A percentile compares a stretch with the other conserved stretches of the same genome.
Evolutionary conservation across 2,113 vertebrate genomes (phyloP).

Genomic region (Smithornis capensis): DNA sequence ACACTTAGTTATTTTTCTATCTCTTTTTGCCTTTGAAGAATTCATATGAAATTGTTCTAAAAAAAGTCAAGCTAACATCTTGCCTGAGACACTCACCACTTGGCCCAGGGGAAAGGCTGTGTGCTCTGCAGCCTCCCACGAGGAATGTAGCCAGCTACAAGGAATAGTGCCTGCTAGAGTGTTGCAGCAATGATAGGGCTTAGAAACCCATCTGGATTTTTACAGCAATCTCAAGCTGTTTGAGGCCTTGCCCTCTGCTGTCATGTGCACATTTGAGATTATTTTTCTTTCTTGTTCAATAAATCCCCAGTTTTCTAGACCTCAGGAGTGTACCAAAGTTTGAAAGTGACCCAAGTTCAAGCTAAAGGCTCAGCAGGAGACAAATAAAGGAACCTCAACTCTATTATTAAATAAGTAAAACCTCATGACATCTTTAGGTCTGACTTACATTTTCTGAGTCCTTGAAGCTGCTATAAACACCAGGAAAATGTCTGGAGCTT

Average conservation of each 20-base stretch:
- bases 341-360: conserved; percentile 57
- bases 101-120: background rate
- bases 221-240: conserved; percentile 54
- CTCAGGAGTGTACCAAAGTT: conserved; percentile 11
- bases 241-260: conserved; percentile 50
- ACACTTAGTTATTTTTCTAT: background rate
- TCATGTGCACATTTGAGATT: conserved; percentile 26
- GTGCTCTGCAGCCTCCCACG: background rate
- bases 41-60: background rate
- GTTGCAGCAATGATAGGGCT: background rate
- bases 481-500: background rate
- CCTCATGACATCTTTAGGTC: background rate
- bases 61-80: background rate
- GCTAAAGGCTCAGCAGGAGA: conserved; percentile 53
- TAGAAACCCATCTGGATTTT: conserved; percentile 53
- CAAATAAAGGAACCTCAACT: conserved; percentile 38
- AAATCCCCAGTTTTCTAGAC: conserved; percentile 39
- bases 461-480: conserved; percentile 44
- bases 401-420: conserved; percentile 48
- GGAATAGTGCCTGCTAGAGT: background rate
- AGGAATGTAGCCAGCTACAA: background rate
- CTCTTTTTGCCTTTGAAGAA: background rate
- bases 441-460: conserved; percentile 29
- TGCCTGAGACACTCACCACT: background rate
- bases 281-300: conserved; percentile 45